Base-by-base conservation (phyloP, 2,797 vertebrate genomes). In the Rhodeus uyekii region DNA sequence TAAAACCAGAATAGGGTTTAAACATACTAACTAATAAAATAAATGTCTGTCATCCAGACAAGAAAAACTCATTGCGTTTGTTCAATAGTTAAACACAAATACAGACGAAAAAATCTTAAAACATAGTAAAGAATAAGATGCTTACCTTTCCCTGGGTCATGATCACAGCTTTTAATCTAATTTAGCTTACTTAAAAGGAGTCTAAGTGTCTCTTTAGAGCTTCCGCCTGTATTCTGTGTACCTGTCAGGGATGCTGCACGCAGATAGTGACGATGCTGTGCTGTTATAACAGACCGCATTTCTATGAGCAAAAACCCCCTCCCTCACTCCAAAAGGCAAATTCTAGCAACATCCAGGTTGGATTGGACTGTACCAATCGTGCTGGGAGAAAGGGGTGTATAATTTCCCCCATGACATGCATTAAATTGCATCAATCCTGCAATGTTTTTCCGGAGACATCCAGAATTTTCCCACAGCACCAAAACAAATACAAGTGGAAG, bases 111-210 rank as follows among this genome's bases (percentile, higher is more conserved):
- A 2, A 76, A 27, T 71, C 9, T 32, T 18, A 32, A 18, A 67
- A 42, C 19, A 69, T 4, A 16, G 24, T 42, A 60, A 61, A 71
- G 9, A 63, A 75, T 39, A 32, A 13, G 55, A n/a, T 8, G 53
- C 91, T 76, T 92, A 95, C 94, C 94, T 94, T 94, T 85, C 92
- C 91, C 89, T 93, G 92, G 29, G 92, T 95, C 95, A 95, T 95
- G 89, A 75, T 90, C 84, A 27, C 80, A 19, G 61, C 81, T 14
- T 79, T 32, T 3, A 38, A 39, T 24, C 24, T 32, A 24, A 27
- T 48, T 36, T 84, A 42, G 32, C 55, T 63, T 73, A 9, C 77
- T 48, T n/a, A 29, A 76, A 27, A 50, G 22, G 39, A 38, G 12
- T 61, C 22, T 64, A 22, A 5, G 12, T 34, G 80, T 34, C 67